Percentiles rank a stretch among this genome's conserved stretches.
Conservation (phyloP, 53 echinoderm and acorn worm genomes). For the Hippasteria phrygiana region DNA sequence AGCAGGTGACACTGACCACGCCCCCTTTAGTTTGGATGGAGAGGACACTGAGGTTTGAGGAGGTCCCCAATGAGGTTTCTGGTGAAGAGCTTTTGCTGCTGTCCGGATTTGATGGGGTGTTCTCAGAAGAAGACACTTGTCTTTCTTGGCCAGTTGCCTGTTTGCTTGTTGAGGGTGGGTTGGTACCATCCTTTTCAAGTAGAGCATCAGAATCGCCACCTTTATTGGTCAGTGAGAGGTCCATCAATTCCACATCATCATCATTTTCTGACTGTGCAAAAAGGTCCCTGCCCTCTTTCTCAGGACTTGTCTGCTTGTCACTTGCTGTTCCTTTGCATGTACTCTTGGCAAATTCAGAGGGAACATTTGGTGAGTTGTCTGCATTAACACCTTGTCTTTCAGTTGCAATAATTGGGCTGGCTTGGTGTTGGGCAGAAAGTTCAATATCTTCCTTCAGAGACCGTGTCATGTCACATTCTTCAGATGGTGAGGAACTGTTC, state of each 20-base stretch:
- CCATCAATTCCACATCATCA: background rate
- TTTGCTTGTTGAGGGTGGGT: background rate
- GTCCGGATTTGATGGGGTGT: background rate
- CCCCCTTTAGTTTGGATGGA: slow-evolving; percentile 45
- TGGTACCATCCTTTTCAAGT: background rate
- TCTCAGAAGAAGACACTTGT: background rate
- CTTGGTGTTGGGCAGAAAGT: too few species aligned
- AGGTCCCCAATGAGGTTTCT: background rate
- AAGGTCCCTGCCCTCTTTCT: background rate
- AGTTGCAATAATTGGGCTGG: too few species aligned
- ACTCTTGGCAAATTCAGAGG: background rate
- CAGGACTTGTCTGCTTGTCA: background rate
- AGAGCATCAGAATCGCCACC: background rate
- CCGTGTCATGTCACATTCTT: too few species aligned
- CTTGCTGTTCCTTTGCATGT: background rate
- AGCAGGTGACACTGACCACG: slow-evolving; percentile 36
- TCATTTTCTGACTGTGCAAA: background rate
- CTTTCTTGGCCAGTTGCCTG: background rate
- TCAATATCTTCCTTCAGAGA: too few species aligned
- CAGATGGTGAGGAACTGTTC: too few species aligned
- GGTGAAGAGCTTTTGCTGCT: background rate
- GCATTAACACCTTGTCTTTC: background rate
- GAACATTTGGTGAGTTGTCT: background rate
- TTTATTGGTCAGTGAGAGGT: background rate
- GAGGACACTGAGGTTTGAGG: slow-evolving; percentile 12